Evolutionary conservation across 2,797 vertebrate genomes (phyloP), one percentile per base, ranked within the genome.

Genomic region (Ataeniobius toweri): DNA sequence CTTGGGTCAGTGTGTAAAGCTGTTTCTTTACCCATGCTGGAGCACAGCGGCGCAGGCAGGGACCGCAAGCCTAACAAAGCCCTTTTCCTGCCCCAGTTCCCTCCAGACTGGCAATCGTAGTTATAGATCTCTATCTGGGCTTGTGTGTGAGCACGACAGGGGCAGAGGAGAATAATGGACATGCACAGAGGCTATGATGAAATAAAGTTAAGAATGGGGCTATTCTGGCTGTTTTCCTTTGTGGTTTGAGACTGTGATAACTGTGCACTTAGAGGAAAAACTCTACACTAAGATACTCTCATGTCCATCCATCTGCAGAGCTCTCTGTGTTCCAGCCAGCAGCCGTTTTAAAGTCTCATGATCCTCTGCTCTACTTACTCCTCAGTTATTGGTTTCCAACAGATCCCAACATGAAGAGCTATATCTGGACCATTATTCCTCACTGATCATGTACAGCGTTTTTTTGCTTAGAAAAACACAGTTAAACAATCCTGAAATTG

Each of bases 111-210:
- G 56, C 78, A 69, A 80, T 83, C 68, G 50, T 12, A 69, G 84
- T 81, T 91, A 90, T 82, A 85, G 86, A 92, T 92, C 91, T 88
- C 73, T 86, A 88, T 92, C 87, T 80, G 86, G 50, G 65, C 84
- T 77, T 68, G 81, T 36, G 82, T 14, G 85, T 8, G 61, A 81
- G 83, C 77, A 76, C 74, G 71, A 85, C 83, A 10, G 80, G 80
- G 78, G 74, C 74, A 56, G 72, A 46, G 71, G 83, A 82, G 85
- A 85, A 73, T 84, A 86, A 90, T 83, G 83, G 18, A 71, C 83
- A 83, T 76, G 82, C 78, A 85, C 88, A 75, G 61, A 67, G 80
- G 85, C 73, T 12, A 48, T 53, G 8, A 61, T 71, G 83, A 83
- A 88, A 73, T 83, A 76, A 88, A 82, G 85, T 86, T 86, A 80